Percentiles rank a stretch among this genome's conserved stretches.
Evolutionary conservation across 2,888 invertebrate species (phyloP).

Genomic region (Lepidonotus clava): DNA sequence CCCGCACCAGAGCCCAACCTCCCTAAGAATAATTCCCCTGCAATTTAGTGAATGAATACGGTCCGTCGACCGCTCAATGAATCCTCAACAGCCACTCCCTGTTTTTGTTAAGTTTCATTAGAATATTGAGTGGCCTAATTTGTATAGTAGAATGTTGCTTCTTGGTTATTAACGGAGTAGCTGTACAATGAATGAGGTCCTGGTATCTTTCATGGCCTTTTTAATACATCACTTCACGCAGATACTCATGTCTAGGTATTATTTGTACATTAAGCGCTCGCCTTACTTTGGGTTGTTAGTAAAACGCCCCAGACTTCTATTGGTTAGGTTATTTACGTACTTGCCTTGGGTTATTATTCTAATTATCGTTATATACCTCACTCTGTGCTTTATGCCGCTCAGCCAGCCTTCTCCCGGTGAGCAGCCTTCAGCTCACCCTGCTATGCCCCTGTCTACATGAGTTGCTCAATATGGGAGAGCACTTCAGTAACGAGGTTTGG

Average conservation of each 20-base stretch:
- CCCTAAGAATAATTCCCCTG: neutral
- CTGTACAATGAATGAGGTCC: neutral
- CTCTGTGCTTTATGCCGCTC: neutral
- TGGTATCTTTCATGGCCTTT: neutral
- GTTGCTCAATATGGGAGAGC: too few relatives aligned
- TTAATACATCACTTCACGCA: neutral
- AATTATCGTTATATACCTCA: neutral
- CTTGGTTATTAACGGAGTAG: neutral
- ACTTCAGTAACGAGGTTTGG: too few relatives aligned
- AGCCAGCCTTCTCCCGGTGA: too few relatives aligned
- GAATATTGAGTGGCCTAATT: neutral
- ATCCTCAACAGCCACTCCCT: neutral
- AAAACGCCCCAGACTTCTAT: neutral
- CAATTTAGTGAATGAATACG: slow-evolving; percentile 3
- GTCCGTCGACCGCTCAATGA: neutral
- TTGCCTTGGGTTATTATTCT: slow-evolving; percentile 11
- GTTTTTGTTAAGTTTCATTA: neutral
- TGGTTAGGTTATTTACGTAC: too few relatives aligned
- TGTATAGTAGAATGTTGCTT: neutral
- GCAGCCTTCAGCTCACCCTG: too few relatives aligned
- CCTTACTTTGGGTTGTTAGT: neutral
- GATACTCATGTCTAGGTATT: neutral
- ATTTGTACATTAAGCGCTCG: neutral
- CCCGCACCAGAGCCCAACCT: neutral
- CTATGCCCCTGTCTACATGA: too few relatives aligned